Percentiles rank a stretch among this genome's conserved stretches.
These are phyloP conservation scores for Dorcus hopei DNA, from an alignment of 2,888 invertebrate species.

Conservation along the genomic window DNA sequence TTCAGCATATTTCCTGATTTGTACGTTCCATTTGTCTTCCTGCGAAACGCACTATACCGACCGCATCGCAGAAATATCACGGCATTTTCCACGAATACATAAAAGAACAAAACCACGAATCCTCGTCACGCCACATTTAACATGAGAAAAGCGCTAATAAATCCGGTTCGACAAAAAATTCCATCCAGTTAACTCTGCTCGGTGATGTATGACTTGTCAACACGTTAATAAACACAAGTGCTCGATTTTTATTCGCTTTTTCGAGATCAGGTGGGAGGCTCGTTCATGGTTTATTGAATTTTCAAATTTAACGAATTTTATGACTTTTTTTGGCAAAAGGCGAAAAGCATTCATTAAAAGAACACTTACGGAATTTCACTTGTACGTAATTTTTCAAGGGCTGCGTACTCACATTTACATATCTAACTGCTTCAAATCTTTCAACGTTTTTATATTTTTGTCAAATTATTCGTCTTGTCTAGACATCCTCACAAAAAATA, in stretches of 20 bases:
- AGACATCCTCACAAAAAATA: no score
- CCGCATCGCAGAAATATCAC: background rate
- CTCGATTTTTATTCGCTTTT: background rate
- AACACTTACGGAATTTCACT: no score
- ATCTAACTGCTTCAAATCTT: no score
- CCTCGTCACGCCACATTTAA: slow-evolving; percentile 13
- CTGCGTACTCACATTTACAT: no score
- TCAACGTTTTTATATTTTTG: no score
- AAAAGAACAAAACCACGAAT: slow-evolving; percentile 10
- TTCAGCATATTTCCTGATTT: background rate
- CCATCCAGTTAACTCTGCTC: slow-evolving; percentile 21
- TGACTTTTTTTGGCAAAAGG: no score
- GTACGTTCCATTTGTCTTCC: background rate
- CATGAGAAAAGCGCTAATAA: slow-evolving; percentile 11
- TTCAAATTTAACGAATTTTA: no score
- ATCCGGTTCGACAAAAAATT: slow-evolving; percentile 7
- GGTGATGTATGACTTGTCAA: slow-evolving; percentile 29
- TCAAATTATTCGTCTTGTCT: no score
- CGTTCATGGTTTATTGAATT: no score
- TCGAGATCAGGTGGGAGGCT: no score
- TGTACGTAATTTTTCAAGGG: no score
- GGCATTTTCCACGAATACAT: background rate
- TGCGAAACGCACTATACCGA: background rate
- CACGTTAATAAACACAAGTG: slow-evolving; percentile 20
- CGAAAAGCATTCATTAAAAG: no score